Base-by-base conservation (phyloP, 2,113 vertebrate species). In the Urocynchramus pylzowi region DNA sequence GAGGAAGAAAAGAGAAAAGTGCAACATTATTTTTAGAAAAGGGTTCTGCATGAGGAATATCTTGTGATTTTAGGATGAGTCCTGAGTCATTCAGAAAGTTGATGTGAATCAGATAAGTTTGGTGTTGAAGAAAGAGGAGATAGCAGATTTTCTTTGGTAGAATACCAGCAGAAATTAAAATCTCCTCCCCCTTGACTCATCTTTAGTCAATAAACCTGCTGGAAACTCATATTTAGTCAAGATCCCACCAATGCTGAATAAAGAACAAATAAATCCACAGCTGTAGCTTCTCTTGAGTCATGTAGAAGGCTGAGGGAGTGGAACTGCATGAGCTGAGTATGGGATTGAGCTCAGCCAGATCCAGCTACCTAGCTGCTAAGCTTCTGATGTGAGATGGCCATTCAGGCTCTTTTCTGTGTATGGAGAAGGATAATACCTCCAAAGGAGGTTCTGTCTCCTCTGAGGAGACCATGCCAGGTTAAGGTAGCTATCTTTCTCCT, bases 21-120 rank as follows among this genome's bases (percentile, higher is more conserved):
- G 20, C 49, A 92, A 88, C 83, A 84, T 64, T 91, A 86, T 80
- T 92, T 96, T 92, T 86, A 92, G 71, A 68, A 85, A 83, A 52
- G 20, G 8, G 2, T 45, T 85, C 30, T 90, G 30, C 1, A 1
- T 45, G n/a, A 74, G 28, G 8, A 82, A 53, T 67, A 54, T 71
- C 41, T 88, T 79, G 50, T 90, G 75, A 80, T 86, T 84, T 77
- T 80, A 80, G 15, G 6, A 42, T 85, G 57, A 89, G 30, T 47
- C 68, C 64, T 71, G 80, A 87, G 45, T 80, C 75, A 92, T 63
- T 54, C 45, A 63, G 63, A 83, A 89, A 82, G 67, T 16, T 65
- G 54, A 65, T 79, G 27, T 65, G 53, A 76, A 91, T 57, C 42
- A 67, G 15, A 69, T 30, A 63, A 60, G 53, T 61, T 41, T 2